Conservation (phyloP, 2,888 invertebrate genomes). For the Sarcophaga caerulescens region DNA sequence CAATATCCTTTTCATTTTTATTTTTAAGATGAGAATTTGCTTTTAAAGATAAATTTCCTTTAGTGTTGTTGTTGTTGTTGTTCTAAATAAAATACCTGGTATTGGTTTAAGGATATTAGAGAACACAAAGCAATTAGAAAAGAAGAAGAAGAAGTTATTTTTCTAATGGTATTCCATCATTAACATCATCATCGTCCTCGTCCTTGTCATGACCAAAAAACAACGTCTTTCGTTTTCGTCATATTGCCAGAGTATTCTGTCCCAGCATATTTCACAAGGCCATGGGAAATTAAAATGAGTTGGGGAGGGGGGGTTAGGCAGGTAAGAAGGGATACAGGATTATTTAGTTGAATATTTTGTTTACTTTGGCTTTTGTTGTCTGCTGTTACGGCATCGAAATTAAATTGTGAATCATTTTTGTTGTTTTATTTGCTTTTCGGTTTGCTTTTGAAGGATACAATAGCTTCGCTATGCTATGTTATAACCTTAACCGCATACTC, state of each 20-base stretch:
- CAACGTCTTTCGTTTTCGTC: not conserved
- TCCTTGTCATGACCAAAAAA: not conserved
- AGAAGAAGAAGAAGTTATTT: slow-evolving; percentile 37
- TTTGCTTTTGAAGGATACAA: not conserved
- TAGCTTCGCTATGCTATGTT: not conserved
- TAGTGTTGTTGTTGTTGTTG: slow-evolving; percentile 27
- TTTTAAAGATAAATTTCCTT: slow-evolving; percentile 41
- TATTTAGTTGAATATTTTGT: not conserved
- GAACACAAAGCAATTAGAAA: slow-evolving; percentile 65
- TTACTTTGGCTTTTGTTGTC: not conserved
- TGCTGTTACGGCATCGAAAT: not conserved
- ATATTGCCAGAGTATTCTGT: not conserved
- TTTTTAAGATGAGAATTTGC: too few relatives aligned
- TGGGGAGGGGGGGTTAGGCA: not conserved
- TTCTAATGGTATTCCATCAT: slow-evolving; percentile 49
- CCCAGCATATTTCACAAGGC: not conserved
- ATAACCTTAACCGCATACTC: not conserved
- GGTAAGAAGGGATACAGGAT: not conserved
- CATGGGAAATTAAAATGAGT: not conserved
- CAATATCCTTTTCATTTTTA: slow-evolving; percentile 11
- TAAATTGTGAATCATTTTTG: slow-evolving; percentile 26
- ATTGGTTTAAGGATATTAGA: slow-evolving; percentile 67
- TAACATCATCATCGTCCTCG: not conserved
- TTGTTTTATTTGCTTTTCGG: not conserved
- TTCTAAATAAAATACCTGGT: slow-evolving; percentile 27